Evolutionary conservation across 2,888 invertebrate species (phyloP).

Genomic region (Nasonia oneida): DNA sequence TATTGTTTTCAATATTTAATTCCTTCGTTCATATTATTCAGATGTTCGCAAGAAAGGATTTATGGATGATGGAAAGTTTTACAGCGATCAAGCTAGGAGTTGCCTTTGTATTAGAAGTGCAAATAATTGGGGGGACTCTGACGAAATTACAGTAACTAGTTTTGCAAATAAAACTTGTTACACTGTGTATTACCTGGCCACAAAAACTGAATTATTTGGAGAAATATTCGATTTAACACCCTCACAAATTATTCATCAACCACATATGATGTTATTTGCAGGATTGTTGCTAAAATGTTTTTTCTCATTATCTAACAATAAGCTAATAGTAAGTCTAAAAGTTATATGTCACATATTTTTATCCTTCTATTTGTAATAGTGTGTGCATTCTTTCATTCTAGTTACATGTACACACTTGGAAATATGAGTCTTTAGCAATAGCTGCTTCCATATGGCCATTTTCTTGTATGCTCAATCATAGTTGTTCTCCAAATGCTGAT

Average conservation of each 20-base stretch:
- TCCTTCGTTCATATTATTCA: not conserved
- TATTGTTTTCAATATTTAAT: not conserved
- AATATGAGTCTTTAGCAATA: not conserved
- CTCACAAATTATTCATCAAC: not conserved
- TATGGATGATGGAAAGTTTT: not conserved
- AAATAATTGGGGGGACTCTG: not conserved
- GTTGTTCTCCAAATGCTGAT: slow-evolving; percentile 91
- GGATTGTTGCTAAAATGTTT: not conserved
- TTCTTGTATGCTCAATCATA: slow-evolving; percentile 91
- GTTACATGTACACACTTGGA: not conserved
- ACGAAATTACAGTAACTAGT: not conserved
- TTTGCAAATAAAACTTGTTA: not conserved
- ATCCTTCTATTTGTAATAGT: not conserved
- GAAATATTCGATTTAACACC: not conserved
- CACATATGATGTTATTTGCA: not conserved
- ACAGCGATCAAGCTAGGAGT: not conserved
- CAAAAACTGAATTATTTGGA: not conserved
- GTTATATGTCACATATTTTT: not conserved
- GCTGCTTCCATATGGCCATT: slow-evolving; percentile 79
- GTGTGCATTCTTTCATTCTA: not conserved
- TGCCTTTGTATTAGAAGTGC: not conserved
- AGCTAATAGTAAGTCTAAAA: not conserved
- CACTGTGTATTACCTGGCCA: slow-evolving; percentile 8
- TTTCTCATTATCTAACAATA: not conserved
- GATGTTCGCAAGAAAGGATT: not conserved